Conservation (phyloP, 2,797 vertebrate species). For the Neostethus bicornis region DNA sequence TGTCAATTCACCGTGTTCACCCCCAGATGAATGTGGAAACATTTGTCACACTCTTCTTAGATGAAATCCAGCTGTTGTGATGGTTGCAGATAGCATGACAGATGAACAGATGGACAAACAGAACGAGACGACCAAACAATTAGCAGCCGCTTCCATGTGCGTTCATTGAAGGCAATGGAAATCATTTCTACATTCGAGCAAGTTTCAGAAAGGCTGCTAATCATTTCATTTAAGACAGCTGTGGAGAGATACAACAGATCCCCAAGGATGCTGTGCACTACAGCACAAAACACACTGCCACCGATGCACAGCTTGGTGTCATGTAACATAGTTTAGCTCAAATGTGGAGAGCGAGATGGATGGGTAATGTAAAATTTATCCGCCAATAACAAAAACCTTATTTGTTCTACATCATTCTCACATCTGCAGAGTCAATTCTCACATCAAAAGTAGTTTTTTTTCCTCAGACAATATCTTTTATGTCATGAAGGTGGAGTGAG, state of each 20-base stretch:
- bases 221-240: conserved; percentile 60
- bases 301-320: conserved; percentile 47
- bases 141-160: conserved; percentile 83
- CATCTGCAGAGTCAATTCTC: conserved; percentile 28
- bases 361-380: not conserved
- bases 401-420: conserved; percentile 11
- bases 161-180: conserved; percentile 29
- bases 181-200: conserved; percentile 4
- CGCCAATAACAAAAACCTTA: not conserved
- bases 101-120: conserved; percentile 62
- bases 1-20: conserved; percentile 33
- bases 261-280: conserved; percentile 39
- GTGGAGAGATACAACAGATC: conserved; percentile 49
- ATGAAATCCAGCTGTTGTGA: conserved; percentile 73
- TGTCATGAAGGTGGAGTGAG: conserved; percentile 18
- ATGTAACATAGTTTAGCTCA: conserved; percentile 13
- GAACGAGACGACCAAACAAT: conserved; percentile 82
- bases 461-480: conserved; percentile 15
- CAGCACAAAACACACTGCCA: conserved; percentile 64
- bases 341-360: not conserved
- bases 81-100: conserved; percentile 52
- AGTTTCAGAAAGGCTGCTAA: conserved; percentile 65
- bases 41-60: conserved; percentile 47
- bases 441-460: conserved; percentile 9
- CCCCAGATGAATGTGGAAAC: conserved; percentile 55